Conservation (phyloP, 2,888 invertebrate genomes). For the Caenorhabditis sinica region DNA sequence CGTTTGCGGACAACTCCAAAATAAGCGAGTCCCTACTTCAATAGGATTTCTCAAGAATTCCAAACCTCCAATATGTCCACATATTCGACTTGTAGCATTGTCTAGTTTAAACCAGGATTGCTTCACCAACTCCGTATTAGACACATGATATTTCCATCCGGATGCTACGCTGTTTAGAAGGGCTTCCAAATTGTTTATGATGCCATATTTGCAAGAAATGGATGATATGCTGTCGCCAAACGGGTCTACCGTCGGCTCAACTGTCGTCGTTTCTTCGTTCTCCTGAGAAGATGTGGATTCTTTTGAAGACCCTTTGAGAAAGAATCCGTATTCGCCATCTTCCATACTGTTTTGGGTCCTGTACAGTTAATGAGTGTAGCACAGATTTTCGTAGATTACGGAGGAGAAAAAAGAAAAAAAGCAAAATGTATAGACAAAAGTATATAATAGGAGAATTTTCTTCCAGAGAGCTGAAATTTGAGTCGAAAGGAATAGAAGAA, state of each 20-base stretch:
- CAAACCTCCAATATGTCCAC: conserved; percentile 76
- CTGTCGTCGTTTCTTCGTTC: conserved; percentile 44
- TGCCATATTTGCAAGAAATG: conserved; percentile 75
- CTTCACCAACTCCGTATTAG: conserved; percentile 81
- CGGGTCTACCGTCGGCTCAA: conserved; percentile 62
- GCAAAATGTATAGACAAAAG: background rate
- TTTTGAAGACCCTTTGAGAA: conserved; percentile 8
- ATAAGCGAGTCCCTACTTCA: no score
- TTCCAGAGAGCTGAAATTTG: conserved; percentile 7
- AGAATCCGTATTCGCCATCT: conserved; percentile 36
- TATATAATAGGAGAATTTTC: background rate
- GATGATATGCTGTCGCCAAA: conserved; percentile 74
- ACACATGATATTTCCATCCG: conserved; percentile 83
- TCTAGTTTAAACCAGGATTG: conserved; percentile 80
- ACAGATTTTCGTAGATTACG: background rate
- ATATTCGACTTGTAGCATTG: conserved; percentile 78
- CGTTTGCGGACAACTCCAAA: no score
- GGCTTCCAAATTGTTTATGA: conserved; percentile 77
- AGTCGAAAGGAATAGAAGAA: conserved; percentile 9
- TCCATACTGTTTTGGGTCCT: conserved; percentile 18
- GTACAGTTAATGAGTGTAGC: conserved; percentile 6
- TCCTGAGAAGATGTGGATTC: conserved; percentile 42
- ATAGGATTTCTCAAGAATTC: background rate
- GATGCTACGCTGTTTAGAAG: conserved; percentile 79
- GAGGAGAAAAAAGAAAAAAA: conserved; percentile 9